Evolutionary conservation across 1,140 invertebrate genomes (phyloP).

Genomic region (Trichoplusia ni): DNA sequence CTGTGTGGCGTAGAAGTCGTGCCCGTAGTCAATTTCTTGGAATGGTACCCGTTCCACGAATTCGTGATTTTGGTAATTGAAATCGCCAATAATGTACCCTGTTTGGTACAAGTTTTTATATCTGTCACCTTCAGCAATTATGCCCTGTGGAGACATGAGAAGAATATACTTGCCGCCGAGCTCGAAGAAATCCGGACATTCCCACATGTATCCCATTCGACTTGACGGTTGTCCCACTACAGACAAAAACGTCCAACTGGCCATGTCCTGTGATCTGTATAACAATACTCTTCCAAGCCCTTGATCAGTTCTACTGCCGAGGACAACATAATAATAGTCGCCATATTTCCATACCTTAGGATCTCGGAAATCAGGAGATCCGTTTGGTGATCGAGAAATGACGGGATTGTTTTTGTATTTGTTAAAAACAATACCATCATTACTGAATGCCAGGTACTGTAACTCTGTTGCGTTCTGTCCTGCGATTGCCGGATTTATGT

Average conservation of each 20-base stretch:
- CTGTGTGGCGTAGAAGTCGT: slow-evolving; percentile 77
- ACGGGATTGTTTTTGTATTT: slow-evolving; percentile 72
- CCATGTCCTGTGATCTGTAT: slow-evolving; percentile 67
- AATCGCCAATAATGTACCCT: slow-evolving; percentile 71
- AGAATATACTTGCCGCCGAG: slow-evolving; percentile 67
- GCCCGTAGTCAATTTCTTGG: slow-evolving; percentile 73
- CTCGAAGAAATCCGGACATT: slow-evolving; percentile 76
- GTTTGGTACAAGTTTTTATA: slow-evolving; percentile 73
- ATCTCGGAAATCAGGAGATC: slow-evolving; percentile 68
- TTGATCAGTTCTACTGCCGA: slow-evolving; percentile 69
- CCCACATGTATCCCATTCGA: slow-evolving; percentile 73
- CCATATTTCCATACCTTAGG: slow-evolving; percentile 73
- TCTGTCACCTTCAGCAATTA: slow-evolving; percentile 63
- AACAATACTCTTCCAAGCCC: slow-evolving; percentile 63
- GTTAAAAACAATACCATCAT: slow-evolving; percentile 66
- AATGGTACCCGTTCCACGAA: slow-evolving; percentile 60
- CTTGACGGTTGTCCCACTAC: slow-evolving; percentile 62
- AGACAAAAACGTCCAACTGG: slow-evolving; percentile 65
- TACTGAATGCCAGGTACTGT: slow-evolving; percentile 68
- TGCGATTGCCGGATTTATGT: slow-evolving; percentile 43
- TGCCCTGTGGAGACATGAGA: slow-evolving; percentile 72
- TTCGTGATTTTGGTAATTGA: slow-evolving; percentile 63
- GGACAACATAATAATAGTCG: slow-evolving; percentile 67
- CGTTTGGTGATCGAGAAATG: slow-evolving; percentile 52
- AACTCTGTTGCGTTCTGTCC: slow-evolving; percentile 55